phyloP scores from a whole-genome alignment of 2,113 vertebrate genomes.

The Ranitomeya variabilis region DNA sequence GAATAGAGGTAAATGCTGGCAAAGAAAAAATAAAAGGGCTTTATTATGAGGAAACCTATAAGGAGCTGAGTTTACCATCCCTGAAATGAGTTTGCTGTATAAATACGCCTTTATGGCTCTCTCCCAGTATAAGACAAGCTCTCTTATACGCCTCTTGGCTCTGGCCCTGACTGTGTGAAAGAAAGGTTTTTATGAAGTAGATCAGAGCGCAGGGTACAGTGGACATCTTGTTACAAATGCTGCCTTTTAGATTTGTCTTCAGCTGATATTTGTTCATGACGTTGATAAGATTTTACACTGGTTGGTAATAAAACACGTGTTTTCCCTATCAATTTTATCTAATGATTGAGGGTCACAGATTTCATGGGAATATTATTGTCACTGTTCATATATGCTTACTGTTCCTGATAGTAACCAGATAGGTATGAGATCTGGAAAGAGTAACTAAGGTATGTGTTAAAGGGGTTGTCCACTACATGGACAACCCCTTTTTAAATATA shows the following conservation, averaged over 20 bases:
- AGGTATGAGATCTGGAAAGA: neutral
- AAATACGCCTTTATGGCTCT: conserved; percentile 54
- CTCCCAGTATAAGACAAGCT: conserved; percentile 38
- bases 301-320: neutral
- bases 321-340: neutral
- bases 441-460: no score
- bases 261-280: conserved; percentile 32
- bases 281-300: conserved; percentile 26
- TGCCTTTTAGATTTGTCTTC: conserved; percentile 29
- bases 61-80: conserved; percentile 48
- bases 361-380: neutral
- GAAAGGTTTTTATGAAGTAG: conserved; percentile 45
- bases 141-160: conserved; percentile 48
- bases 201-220: conserved; percentile 40
- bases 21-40: conserved; percentile 39
- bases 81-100: conserved; percentile 53
- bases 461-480: no score
- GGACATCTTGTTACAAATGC: conserved; percentile 40
- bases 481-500: no score
- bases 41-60: conserved; percentile 51
- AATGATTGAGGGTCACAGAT: neutral
- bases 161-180: conserved; percentile 30
- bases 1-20: conserved; percentile 39
- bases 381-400: neutral
- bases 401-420: neutral